Conservation (phyloP, 2,888 invertebrate genomes). For the Monoplex corrugatus region DNA sequence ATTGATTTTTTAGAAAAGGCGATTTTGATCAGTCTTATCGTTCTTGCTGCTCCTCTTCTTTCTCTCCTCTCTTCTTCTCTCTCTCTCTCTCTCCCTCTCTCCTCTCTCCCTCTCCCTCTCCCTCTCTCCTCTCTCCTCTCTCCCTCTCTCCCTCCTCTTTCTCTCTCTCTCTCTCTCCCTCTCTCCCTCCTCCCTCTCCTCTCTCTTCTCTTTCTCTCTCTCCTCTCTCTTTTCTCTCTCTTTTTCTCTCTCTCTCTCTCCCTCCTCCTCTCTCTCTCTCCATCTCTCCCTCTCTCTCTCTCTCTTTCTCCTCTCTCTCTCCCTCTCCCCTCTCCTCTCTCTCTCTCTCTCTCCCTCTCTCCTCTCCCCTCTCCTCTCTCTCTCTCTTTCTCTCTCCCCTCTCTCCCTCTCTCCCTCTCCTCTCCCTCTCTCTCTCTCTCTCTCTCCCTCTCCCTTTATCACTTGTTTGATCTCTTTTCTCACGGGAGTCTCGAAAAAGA, state of each 20-base stretch:
- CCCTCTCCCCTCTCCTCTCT: background rate
- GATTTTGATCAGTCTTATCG: too few species aligned
- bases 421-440: background rate
- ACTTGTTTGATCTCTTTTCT: background rate
- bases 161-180: background rate
- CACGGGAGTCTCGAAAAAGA: too few species aligned
- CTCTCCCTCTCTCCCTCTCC: background rate
- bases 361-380: background rate
- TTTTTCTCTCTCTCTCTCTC: background rate
- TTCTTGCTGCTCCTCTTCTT: too few species aligned
- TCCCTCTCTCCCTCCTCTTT: slow-evolving; percentile 25
- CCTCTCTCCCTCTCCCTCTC: background rate
- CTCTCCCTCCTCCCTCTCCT: background rate
- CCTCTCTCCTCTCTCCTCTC: background rate
- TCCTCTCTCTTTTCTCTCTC: background rate
- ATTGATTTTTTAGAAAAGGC: too few species aligned
- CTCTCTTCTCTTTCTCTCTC: background rate
- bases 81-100: background rate
- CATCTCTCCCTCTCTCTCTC: background rate
- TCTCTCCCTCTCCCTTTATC: background rate
- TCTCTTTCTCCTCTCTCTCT: background rate
- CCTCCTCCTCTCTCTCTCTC: background rate
- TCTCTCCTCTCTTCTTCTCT: background rate
- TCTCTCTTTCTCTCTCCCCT: background rate
- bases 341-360: background rate